Evolutionary conservation across 2,113 vertebrate species (phyloP), one percentile per base, ranked within the genome.

Genomic region (Silurus asotus): DNA sequence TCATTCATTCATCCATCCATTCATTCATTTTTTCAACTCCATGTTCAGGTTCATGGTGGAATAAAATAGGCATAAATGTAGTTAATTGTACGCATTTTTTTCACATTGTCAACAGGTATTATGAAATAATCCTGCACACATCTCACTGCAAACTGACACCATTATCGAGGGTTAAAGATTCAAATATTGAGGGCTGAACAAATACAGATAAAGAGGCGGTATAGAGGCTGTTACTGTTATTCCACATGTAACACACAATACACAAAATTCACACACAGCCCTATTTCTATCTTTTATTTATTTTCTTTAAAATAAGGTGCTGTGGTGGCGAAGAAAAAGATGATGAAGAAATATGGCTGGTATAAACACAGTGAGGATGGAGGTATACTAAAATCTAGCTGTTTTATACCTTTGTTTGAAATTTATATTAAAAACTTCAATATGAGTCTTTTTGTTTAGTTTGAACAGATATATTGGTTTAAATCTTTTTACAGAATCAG

Each of bases 261-360:
- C 61, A 62, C 56, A 58, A 14, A 59, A 14, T 19, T 19, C 58
- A 37, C 37, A 37, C 69, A 8, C 5, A 72, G 7, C 4, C 69
- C 48, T 5, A 72, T 17, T 49, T 72, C 45, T 23, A 74, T 4
- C 19, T 51, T 37, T 45, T 0, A 6, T 19, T 14, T 72, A 3
- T 19, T 69, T 53, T 67, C 28, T 59, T 75, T 55, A 17, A 4
- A 51, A 37, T 25, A 49, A 90, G 88, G 90, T 82, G 94, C 94
- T 87, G 94, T 94, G 2, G 95, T 95, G 20, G 94, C 94, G 59
- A 95, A 95, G 93, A 95, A 95, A 56, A 95, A 95, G 90, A 94
- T 95, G 94, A 95, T 95, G 94, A 95, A 95, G 91, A 95, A 95
- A 91, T 95, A 94, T 17, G 94, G 94, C 83, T 95, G 94, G 94